Conservation (phyloP, 2,113 vertebrate species). For the Vulpes lagopus region DNA sequence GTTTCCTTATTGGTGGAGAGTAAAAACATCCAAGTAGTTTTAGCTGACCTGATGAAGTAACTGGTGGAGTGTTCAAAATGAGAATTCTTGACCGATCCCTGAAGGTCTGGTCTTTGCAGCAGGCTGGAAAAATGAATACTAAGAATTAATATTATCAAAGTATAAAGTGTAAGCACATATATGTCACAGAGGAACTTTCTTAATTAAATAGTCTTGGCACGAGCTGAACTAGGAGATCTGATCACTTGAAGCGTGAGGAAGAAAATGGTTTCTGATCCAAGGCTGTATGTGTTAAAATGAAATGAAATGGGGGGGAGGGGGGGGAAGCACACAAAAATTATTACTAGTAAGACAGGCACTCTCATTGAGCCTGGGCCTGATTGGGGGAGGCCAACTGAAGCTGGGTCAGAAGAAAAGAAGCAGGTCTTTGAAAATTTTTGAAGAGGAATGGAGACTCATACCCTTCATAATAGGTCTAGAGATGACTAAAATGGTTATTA, state of each 20-base stretch:
- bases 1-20: background rate
- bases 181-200: slow-evolving; percentile 34
- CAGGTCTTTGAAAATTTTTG: background rate
- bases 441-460: background rate
- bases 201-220: background rate
- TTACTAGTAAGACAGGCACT: slow-evolving; percentile 49
- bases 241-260: background rate
- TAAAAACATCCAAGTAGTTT: slow-evolving; percentile 35
- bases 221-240: background rate
- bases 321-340: background rate
- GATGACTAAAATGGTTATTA: background rate
- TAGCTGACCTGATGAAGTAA: slow-evolving; percentile 6
- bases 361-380: background rate
- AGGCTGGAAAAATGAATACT: slow-evolving; percentile 34
- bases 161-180: background rate
- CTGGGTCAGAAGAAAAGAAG: background rate
- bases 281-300: slow-evolving; percentile 7
- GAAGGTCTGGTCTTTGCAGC: background rate
- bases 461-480: background rate
- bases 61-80: background rate
- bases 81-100: background rate
- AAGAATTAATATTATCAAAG: slow-evolving; percentile 36
- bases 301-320: background rate
- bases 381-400: background rate
- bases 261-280: slow-evolving; percentile 32